These are phyloP conservation scores for Passer montanus DNA, from an alignment of 2,113 vertebrate species.

Conservation along the genomic window DNA sequence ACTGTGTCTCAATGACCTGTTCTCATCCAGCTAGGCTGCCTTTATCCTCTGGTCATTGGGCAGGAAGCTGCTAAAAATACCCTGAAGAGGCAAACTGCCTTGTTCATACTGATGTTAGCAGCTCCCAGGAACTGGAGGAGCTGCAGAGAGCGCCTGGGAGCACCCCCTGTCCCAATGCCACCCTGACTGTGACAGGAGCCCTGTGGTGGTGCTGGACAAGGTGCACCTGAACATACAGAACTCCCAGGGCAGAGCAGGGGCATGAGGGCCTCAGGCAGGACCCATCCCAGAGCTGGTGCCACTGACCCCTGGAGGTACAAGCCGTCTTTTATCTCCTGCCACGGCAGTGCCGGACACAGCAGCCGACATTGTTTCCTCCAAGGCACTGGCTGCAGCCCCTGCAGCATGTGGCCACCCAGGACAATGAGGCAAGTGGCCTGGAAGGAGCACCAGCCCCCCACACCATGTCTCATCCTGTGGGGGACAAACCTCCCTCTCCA, in stretches of 20 bases:
- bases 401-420: fast-evolving
- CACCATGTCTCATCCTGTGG: fast-evolving
- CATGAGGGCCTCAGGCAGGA: not conserved
- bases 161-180: fast-evolving
- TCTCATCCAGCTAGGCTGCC: not conserved
- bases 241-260: not conserved
- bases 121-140: not conserved
- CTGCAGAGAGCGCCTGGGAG: not conserved
- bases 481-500: not conserved
- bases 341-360: not conserved
- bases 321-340: not conserved
- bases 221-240: not conserved
- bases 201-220: not conserved
- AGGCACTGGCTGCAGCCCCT: not conserved
- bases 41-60: not conserved
- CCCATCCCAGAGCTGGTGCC: not conserved
- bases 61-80: not conserved
- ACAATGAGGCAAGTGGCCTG: not conserved
- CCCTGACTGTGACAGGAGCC: fast-evolving
- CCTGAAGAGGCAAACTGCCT: not conserved
- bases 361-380: fast-evolving
- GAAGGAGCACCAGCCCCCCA: not conserved
- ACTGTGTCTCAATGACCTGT: not conserved
- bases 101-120: not conserved
- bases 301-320: not conserved